Evolutionary conservation across 2,113 vertebrate species (phyloP).

Genomic region (Takifugu flavidus): DNA sequence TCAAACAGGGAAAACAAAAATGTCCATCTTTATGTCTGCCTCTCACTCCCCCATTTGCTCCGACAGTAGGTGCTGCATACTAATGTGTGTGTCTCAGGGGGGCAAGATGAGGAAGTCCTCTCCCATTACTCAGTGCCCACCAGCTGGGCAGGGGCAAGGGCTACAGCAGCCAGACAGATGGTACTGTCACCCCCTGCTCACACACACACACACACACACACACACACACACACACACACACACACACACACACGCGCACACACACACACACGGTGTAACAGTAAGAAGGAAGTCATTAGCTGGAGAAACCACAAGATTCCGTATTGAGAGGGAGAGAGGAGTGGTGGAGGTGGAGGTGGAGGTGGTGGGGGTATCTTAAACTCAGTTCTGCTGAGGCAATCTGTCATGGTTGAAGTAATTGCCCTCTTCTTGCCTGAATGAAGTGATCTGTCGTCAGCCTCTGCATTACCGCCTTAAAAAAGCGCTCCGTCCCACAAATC

Average conservation of each 20-base stretch:
- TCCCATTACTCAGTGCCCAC: slow-evolving; percentile 77
- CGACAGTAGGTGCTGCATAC: slow-evolving; percentile 75
- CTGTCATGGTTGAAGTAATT: slow-evolving; percentile 97
- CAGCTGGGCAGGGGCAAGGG: slow-evolving; percentile 77
- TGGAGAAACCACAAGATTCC: slow-evolving; percentile 63
- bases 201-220: slow-evolving; percentile 43
- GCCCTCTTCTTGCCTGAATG: slow-evolving; percentile 90
- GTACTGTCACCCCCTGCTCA: slow-evolving; percentile 73
- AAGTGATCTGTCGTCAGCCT: slow-evolving; percentile 95
- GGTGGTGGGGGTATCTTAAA: slow-evolving; percentile 78
- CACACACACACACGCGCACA: slow-evolving; percentile 37
- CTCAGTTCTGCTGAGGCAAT: slow-evolving; percentile 93
- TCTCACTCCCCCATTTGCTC: slow-evolving; percentile 55
- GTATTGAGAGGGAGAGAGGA: slow-evolving; percentile 53
- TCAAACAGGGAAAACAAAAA: slow-evolving; percentile 37
- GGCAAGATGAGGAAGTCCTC: slow-evolving; percentile 76
- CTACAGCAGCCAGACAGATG: slow-evolving; percentile 77
- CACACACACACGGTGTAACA: slow-evolving; percentile 43
- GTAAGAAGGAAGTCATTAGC: slow-evolving; percentile 73
- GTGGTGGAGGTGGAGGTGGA: neutral
- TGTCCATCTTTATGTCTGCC: slow-evolving; percentile 38
- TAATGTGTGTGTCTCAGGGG: slow-evolving; percentile 72
- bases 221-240: slow-evolving; percentile 28
- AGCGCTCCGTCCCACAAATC: slow-evolving; percentile 40
- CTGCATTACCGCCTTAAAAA: slow-evolving; percentile 79